Evolutionary conservation across 2,113 vertebrate genomes (phyloP).

Genomic region (Pluvialis apricaria): DNA sequence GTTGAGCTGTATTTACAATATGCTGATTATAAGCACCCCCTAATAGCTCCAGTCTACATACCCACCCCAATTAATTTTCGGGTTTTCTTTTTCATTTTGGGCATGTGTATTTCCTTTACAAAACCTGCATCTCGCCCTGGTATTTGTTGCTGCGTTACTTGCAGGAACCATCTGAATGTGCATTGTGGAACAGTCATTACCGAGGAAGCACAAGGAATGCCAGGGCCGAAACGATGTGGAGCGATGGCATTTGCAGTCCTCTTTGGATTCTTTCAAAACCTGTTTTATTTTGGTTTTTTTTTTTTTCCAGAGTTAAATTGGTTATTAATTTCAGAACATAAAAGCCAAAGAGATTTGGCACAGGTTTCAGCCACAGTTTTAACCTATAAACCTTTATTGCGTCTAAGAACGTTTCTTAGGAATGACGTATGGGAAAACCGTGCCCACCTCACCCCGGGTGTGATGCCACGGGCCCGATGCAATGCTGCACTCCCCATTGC

Average conservation of each 20-base stretch:
- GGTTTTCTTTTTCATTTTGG: not conserved
- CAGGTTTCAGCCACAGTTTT: not conserved
- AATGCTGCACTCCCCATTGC: not conserved
- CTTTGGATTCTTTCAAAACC: not conserved
- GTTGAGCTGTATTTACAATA: conserved; percentile 11
- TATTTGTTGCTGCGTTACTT: not conserved
- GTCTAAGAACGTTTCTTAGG: not conserved
- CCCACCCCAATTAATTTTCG: not conserved
- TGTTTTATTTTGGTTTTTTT: not conserved
- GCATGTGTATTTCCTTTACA: not conserved
- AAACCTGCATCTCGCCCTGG: not conserved
- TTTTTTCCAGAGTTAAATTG: not conserved
- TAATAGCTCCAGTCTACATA: not conserved
- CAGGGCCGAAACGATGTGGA: not conserved
- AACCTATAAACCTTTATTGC: not conserved
- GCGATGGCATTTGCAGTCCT: not conserved
- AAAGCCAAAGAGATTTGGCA: not conserved
- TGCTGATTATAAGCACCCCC: not conserved
- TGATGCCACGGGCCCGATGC: rapidly evolving
- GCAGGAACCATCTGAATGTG: not conserved
- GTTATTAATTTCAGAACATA: not conserved
- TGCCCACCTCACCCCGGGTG: not conserved
- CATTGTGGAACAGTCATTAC: not conserved
- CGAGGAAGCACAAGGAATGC: not conserved
- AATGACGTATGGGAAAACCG: not conserved